Percentiles rank a stretch among this genome's conserved stretches.
These are phyloP conservation scores for Oryctes rhinoceros DNA, from an alignment of 1,140 invertebrate genomes.

Conservation along the genomic window DNA sequence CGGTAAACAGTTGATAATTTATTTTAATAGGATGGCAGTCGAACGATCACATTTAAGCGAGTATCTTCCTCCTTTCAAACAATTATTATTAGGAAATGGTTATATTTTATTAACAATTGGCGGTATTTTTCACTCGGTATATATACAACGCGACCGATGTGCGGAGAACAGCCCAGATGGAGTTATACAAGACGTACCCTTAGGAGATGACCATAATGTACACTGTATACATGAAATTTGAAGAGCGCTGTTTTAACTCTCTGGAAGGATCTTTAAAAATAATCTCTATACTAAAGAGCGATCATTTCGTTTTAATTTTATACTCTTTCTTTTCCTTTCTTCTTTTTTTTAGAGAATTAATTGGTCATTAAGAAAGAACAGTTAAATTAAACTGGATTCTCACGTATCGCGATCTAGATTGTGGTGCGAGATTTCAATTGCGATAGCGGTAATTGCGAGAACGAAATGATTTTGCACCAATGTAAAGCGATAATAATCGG, in stretches of 20 bases:
- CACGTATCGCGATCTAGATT: no score
- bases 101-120: conserved; percentile 6
- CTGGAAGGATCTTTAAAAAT: background rate
- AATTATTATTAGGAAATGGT: conserved; percentile 11
- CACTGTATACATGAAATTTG: background rate
- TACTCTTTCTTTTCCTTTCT: background rate
- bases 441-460: no score
- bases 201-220: background rate
- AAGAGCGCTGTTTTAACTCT: background rate
- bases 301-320: background rate
- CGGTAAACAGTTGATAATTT: background rate
- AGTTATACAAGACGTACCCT: background rate
- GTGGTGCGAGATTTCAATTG: no score
- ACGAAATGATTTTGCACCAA: no score
- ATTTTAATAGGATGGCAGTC: conserved; percentile 4
- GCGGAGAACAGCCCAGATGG: background rate
- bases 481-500: no score
- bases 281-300: background rate
- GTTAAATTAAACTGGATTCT: no score
- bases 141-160: background rate
- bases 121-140: background rate
- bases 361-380: no score
- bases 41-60: background rate
- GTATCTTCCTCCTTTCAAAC: background rate
- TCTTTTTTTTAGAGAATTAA: no score